These are phyloP conservation scores for Pammene aurita DNA, from an alignment of 2,888 invertebrate genomes.

Conservation along the genomic window DNA sequence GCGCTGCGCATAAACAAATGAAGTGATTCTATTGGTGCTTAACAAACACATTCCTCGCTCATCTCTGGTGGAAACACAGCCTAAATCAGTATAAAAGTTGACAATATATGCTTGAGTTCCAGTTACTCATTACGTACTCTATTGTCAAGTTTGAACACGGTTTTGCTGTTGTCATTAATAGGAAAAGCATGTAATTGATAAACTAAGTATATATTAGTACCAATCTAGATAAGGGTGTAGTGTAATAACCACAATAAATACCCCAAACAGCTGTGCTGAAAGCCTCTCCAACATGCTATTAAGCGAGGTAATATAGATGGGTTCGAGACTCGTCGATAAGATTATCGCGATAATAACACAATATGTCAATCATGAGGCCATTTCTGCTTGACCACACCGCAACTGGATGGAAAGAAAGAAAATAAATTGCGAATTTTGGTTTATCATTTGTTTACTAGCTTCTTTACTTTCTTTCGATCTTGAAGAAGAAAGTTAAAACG, in stretches of 20 bases:
- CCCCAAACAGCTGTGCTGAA: slow-evolving; percentile 43
- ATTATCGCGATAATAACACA: slow-evolving; percentile 48
- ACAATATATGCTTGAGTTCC: background rate
- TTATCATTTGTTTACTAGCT: background rate
- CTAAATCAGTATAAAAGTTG: background rate
- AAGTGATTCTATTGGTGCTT: no score
- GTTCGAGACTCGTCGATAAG: slow-evolving; percentile 51
- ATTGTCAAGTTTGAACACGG: slow-evolving; percentile 2
- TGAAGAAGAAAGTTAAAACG: background rate
- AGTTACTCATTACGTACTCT: background rate
- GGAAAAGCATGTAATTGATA: slow-evolving; percentile 27
- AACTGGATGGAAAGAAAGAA: slow-evolving; percentile 1
- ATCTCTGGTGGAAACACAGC: no score
- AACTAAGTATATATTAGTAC: slow-evolving; percentile 4
- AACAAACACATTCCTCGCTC: no score
- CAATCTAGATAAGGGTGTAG: slow-evolving; percentile 14
- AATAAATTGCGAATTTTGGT: slow-evolving; percentile 3
- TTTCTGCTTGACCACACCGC: slow-evolving; percentile 37
- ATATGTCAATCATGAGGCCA: slow-evolving; percentile 51
- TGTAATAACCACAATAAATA: slow-evolving; percentile 22
- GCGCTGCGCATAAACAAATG: no score
- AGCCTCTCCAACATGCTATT: slow-evolving; percentile 65
- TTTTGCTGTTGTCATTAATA: slow-evolving; percentile 22
- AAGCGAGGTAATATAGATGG: slow-evolving; percentile 56
- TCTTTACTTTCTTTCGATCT: slow-evolving; percentile 8